Base-by-base conservation (phyloP, 2,797 vertebrate genomes). In the Amazona ochrocephala region DNA sequence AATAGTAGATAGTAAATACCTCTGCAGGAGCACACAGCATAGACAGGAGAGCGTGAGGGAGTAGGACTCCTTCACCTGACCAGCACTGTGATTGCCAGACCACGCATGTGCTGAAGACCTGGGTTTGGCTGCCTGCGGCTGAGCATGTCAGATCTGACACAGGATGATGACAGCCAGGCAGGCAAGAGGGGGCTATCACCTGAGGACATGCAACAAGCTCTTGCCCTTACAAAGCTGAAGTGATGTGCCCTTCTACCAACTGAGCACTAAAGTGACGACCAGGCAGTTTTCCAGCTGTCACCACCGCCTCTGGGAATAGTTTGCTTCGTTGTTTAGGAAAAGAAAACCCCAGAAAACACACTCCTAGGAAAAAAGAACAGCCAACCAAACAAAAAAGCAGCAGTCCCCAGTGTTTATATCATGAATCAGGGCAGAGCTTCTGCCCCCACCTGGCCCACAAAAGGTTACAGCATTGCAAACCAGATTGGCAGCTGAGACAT, bases 101-200 rank as follows among this genome's bases (percentile, higher is more conserved):
- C 68, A 64, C 27, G 37, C 26, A 37, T 0, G 0, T 53, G 9
- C 20, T 84, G 32, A 51, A 87, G 48, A 20, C 7, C 4, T 7
- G 20, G 19, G 6, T 68, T 61, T 87, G 62, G 11, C 42, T 44
- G 23, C 66, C 45, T 42, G 24, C 39, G 30, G 27, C 41, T 2
- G 1, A 0, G 0, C 27, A 15, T 4, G 11, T 77, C 64, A 76
- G 6, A 47, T n/a, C 39, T 76, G 65, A 15, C n/a, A 4, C 51
- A 83, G 34, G 53, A 67, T 81, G 39, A 20, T 6, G 13, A 6
- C 67, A 54, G n/a, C 8, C 56, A 77, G 65, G 22, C 26, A 76
- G 42, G 24, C 22, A 80, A 66, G 70, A 83, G 26, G 19, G 23
- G 14, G 22, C 11, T 27, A 29, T 24, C 3, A 3, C 34, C 34